Evolutionary conservation across 2,797 vertebrate species (phyloP).

Genomic region (Psittacula derbiana): DNA sequence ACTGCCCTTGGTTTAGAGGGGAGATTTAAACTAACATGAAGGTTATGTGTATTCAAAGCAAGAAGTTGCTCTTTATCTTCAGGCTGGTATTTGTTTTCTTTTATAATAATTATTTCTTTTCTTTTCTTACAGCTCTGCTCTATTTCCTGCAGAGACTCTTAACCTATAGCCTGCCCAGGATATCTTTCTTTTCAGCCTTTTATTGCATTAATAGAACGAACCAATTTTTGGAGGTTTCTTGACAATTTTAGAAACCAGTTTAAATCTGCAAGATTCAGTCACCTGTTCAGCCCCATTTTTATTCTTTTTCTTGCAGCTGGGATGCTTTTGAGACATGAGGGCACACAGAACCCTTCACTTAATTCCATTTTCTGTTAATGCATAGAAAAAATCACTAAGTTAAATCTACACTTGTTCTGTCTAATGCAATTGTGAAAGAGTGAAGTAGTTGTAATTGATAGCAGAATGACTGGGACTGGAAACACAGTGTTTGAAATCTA

Average conservation of each 20-base stretch:
- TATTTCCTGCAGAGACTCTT: background rate
- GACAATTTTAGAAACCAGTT: accelerated
- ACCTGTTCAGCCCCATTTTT: background rate
- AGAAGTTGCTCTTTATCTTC: accelerated
- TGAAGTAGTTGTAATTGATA: background rate
- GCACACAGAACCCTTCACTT: accelerated
- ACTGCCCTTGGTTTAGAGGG: accelerated
- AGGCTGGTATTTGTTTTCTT: accelerated
- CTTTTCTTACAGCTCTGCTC: accelerated
- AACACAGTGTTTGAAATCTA: background rate
- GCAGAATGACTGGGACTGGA: background rate
- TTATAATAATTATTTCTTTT: background rate
- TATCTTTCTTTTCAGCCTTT: background rate
- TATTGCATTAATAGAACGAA: background rate
- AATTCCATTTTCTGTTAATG: background rate
- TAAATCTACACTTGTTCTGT: background rate
- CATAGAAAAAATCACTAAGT: background rate
- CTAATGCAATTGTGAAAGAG: background rate
- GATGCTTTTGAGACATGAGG: accelerated
- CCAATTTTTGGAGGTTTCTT: accelerated
- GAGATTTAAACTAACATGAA: accelerated
- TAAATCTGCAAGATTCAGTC: background rate
- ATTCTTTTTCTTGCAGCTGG: background rate
- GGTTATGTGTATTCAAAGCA: accelerated
- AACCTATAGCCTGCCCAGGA: accelerated